Evolutionary conservation across 2,113 vertebrate species (phyloP), one percentile per base, ranked within the genome.

Genomic region (Rostratula benghalensis): DNA sequence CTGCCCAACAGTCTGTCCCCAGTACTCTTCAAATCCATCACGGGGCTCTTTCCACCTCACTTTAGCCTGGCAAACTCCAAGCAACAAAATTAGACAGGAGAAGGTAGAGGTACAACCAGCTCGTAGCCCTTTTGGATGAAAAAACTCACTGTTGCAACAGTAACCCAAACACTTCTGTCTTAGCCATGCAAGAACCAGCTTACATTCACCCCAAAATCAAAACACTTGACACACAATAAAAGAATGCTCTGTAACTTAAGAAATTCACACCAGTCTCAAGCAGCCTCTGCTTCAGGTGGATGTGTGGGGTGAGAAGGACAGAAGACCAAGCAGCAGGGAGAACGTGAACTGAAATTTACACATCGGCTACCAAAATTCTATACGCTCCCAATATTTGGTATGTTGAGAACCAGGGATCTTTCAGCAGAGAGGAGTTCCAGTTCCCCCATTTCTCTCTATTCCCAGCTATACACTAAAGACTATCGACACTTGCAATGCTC

Each of bases 331-430:
- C 24, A 9, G 13, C 24, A n/a, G 12, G 3, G 14, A 78, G 9
- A 76, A 89, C 0, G 1, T 11, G 20, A 79, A 78, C 30, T 9
- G 1, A 67, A 54, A 83, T 37, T 39, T 83, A 28, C 1, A 35
- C 0, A 71, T 1, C 45, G 27, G 51, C 31, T n/a, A 77, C 13
- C 33, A 77, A 50, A 19, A 76, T 13, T 9, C 59, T 31, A 64
- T 3, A 45, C 0, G 8, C 2, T 76, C 2, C 14, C 24, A 48
- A 11, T 15, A 43, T 11, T 48, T 46, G 3, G 0, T 23, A 61
- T 35, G 6, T 45, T 68, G 17, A 51, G n/a, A 89, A 73, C 64
- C 39, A 71, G 13, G 63, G 48, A 27, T 76, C 16, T 20, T 23
- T 41, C 43, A 80, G 9, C 2, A 60, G 30, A 41, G 63, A 15